phyloP scores from a whole-genome alignment of 2,797 vertebrate species.

The Leptoclinus maculatus region DNA sequence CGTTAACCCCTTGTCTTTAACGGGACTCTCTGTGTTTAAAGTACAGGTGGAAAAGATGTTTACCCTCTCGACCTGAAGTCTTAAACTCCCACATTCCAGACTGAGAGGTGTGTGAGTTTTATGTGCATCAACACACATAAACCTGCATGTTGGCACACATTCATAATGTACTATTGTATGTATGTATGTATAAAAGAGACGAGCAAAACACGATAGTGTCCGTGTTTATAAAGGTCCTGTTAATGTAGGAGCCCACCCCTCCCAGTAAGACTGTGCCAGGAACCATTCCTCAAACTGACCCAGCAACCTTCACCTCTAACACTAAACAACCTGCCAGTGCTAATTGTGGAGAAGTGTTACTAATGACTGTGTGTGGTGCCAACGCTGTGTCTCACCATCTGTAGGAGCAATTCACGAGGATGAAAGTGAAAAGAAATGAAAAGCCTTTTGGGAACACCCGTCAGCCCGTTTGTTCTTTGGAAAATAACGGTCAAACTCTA shows the following conservation, averaged over 20 bases:
- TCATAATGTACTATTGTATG: neutral
- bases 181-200: conserved; percentile 6
- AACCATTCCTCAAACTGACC: conserved; percentile 52
- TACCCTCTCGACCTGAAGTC: conserved; percentile 60
- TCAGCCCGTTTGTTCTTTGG: conserved; percentile 20
- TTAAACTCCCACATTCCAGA: conserved; percentile 69
- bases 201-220: conserved; percentile 10
- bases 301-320: conserved; percentile 36
- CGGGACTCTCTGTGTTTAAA: conserved; percentile 50
- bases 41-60: conserved; percentile 66
- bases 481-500: conserved; percentile 17
- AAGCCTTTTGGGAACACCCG: conserved; percentile 15
- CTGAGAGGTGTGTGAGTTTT: conserved; percentile 37
- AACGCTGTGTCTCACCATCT: conserved; percentile 47
- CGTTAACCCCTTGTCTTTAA: conserved; percentile 64
- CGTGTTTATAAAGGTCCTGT: conserved; percentile 20
- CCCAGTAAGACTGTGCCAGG: conserved; percentile 43
- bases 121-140: conserved; percentile 48
- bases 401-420: conserved; percentile 43
- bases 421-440: conserved; percentile 43
- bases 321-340: conserved; percentile 65
- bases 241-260: conserved; percentile 15
- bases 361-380: conserved; percentile 61
- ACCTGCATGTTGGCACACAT: conserved; percentile 29
- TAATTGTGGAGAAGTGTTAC: conserved; percentile 48